These are phyloP conservation scores for Strigamia transsilvanica DNA, from an alignment of 2,888 invertebrate genomes.

Conservation along the genomic window DNA sequence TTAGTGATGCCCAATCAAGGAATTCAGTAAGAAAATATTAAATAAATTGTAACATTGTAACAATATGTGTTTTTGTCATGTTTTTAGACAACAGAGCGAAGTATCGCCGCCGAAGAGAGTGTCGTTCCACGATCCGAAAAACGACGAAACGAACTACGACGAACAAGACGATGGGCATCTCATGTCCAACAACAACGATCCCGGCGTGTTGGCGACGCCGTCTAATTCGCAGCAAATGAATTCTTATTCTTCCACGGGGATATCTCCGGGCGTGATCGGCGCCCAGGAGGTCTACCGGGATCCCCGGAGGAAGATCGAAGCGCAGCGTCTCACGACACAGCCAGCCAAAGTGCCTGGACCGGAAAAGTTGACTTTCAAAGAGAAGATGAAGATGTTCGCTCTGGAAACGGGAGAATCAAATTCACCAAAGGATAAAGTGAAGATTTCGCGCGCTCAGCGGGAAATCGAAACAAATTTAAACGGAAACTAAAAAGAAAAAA, in stretches of 20 bases:
- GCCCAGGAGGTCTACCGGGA: conserved; percentile 98
- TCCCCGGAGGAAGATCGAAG: conserved; percentile 86
- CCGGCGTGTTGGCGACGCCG: conserved; percentile 52
- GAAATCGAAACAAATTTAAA: conserved; percentile 77
- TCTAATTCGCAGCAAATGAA: conserved; percentile 55
- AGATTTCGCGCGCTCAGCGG: conserved; percentile 93
- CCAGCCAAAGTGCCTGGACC: conserved; percentile 73
- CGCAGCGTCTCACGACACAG: conserved; percentile 74
- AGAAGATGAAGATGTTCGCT: conserved; percentile 99
- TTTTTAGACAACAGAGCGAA: not conserved
- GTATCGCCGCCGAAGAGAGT: conserved; percentile 62
- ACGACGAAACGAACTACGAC: conserved; percentile 57
- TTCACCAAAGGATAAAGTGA: conserved; percentile 93
- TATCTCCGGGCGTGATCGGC: conserved; percentile 95
- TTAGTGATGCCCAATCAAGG: conserved; percentile 43
- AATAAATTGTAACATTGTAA: not conserved
- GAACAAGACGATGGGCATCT: not conserved
- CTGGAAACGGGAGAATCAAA: conserved; percentile 92
- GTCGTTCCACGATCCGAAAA: conserved; percentile 63
- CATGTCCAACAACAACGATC: conserved; percentile 16
- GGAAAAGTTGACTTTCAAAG: conserved; percentile 94
- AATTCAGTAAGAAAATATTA: not conserved
- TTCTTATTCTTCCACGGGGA: conserved; percentile 66
- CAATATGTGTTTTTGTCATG: not conserved
- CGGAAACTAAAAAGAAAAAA: conserved; percentile 34